Evolutionary conservation across 2,888 invertebrate species (phyloP), one percentile per base, ranked within the genome.

Genomic region (Ormyrus labotus): DNA sequence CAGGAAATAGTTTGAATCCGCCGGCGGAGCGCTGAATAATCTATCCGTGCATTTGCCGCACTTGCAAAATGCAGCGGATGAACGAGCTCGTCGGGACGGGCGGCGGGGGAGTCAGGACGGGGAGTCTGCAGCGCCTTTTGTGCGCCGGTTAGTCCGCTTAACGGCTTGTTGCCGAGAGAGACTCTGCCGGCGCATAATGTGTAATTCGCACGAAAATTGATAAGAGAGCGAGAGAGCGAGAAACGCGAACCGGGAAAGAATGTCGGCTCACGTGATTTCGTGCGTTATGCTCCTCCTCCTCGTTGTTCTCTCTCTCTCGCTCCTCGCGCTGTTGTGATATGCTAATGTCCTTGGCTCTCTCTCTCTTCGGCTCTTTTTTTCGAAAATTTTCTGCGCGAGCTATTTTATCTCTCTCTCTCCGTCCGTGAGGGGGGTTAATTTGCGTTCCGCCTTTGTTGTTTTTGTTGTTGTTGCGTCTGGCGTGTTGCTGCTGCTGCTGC

Each of bases 171-270:
- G 61, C 74, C 58, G 47, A 10, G 7, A 34, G 47, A 10, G 7
- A 34, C 34, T 34, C 34, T 34, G 13, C 58, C 51, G 63, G 13
- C 10, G 57, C 34, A 55, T 61, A 78, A 78, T 74, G 64, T 63
- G 70, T 50, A 74, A 80, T 80, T 80, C 70, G 57, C 70, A 34
- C 65, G 70, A 71, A 60, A 80, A 80, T 80, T 75, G 65, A 75
- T 69, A 65, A 70, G 50, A 64, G 19, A 10, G 58, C 3, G 58
- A 73, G 55, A 55, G 47, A 53, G 11, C 50, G 48, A 13, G 45
- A 45, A 13, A 60, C 6, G 5, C 50, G 51, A 19, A 68, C 11
- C 6, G 6, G 34, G 60, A 47, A 61, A 61, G 61, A 78, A 73
- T 78, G 61, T 78, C n/a, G 47, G 51, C 34, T 61, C 58, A 50